Evolutionary conservation across 1,140 invertebrate genomes (phyloP).

Genomic region (Drosophila quadrilineata): DNA sequence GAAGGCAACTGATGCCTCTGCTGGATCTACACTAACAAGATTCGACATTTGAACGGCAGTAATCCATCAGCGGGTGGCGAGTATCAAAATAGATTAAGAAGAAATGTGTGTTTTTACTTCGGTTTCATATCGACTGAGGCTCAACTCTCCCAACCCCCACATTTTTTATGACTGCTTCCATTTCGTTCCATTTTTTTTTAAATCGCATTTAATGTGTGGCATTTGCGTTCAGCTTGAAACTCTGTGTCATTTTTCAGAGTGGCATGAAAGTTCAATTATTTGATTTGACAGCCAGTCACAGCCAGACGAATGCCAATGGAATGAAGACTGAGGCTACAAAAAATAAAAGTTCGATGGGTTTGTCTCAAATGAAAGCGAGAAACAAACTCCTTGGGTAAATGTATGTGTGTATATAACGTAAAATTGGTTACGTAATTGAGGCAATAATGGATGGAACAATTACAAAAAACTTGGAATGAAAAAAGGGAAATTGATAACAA

Average conservation of each 20-base stretch:
- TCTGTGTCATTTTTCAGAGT: conserved; percentile 72
- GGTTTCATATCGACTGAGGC: conserved; percentile 44
- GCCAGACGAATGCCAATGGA: conserved; percentile 25
- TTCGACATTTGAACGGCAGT: conserved; percentile 76
- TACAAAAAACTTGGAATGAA: too few species aligned
- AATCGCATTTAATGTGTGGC: conserved; percentile 71
- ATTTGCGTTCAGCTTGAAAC: conserved; percentile 46
- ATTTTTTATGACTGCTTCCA: conserved; percentile 8
- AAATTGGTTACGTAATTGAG: too few species aligned
- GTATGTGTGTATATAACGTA: too few species aligned
- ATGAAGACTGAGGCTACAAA: background rate
- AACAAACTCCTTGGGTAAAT: too few species aligned
- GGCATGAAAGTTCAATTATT: conserved; percentile 77
- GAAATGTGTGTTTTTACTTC: conserved; percentile 45
- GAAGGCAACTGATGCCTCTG: too few species aligned
- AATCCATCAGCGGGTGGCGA: conserved; percentile 69
- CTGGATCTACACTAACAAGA: conserved; percentile 61
- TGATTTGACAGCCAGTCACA: conserved; percentile 66
- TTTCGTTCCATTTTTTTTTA: conserved; percentile 14
- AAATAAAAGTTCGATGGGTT: too few species aligned
- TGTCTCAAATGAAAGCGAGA: too few species aligned
- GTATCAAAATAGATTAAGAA: conserved; percentile 76
- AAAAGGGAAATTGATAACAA: too few species aligned
- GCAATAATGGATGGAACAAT: too few species aligned
- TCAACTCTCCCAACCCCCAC: too few species aligned